These are phyloP conservation scores for Metacarcinus magister DNA, from an alignment of 2,888 invertebrate species.

Conservation along the genomic window DNA sequence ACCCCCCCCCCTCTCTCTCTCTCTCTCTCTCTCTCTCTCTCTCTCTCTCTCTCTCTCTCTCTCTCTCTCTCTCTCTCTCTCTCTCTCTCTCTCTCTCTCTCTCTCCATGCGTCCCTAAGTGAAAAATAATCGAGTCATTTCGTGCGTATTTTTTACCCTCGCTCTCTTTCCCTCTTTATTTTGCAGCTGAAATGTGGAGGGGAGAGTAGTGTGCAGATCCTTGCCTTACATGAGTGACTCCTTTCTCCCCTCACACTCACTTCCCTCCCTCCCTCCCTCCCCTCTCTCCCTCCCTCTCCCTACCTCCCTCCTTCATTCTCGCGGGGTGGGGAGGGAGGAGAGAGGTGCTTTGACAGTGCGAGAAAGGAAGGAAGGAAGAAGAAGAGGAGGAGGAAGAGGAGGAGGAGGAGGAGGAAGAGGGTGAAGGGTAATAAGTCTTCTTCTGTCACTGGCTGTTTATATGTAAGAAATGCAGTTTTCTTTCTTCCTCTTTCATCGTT, in stretches of 20 bases:
- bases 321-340: background rate
- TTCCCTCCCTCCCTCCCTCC: background rate
- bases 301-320: background rate
- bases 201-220: background rate
- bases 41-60: too few species aligned
- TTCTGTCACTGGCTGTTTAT: too few species aligned
- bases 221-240: background rate
- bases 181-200: background rate
- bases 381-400: background rate
- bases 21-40: too few species aligned
- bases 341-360: background rate
- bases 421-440: too few species aligned
- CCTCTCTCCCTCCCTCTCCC: background rate
- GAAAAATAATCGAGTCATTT: background rate
- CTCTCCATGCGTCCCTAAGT: background rate
- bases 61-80: too few species aligned
- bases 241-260: background rate
- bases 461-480: too few species aligned
- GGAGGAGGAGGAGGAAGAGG: constrained; percentile 4
- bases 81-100: background rate
- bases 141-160: background rate
- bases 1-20: too few species aligned
- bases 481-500: too few species aligned
- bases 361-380: background rate
- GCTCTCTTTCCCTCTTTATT: background rate